Percentiles rank a stretch among this genome's conserved stretches.
phyloP scores from a whole-genome alignment of 2,113 vertebrate genomes.

The Dipodomys stephensi region DNA sequence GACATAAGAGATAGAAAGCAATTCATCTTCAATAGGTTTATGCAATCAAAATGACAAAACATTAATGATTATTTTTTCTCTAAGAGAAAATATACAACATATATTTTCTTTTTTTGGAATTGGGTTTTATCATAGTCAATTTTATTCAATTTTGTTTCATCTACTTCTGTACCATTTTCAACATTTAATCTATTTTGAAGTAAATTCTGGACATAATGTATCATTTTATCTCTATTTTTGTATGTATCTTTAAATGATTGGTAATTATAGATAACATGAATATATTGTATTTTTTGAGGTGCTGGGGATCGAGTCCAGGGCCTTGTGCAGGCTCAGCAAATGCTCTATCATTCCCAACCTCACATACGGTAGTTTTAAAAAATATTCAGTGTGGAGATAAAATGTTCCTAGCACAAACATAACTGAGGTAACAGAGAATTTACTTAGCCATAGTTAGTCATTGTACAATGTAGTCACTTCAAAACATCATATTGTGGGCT shows the following conservation, averaged over 20 bases:
- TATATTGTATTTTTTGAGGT: too few species aligned
- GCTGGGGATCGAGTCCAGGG: too few species aligned
- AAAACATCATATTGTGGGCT: neutral
- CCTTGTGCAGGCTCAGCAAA: too few species aligned
- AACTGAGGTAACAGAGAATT: too few species aligned
- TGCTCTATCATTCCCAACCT: too few species aligned
- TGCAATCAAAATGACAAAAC: slow-evolving; percentile 1
- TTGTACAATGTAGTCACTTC: neutral
- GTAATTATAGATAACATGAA: too few species aligned
- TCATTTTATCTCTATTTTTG: neutral
- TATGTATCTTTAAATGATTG: neutral
- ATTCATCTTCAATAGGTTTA: neutral
- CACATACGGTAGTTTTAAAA: neutral
- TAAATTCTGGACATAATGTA: neutral
- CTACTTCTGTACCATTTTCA: neutral
- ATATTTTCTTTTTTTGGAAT: too few species aligned
- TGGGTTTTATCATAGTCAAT: too few species aligned
- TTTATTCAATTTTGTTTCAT: neutral
- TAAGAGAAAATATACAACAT: neutral
- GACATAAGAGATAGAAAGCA: neutral
- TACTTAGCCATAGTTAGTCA: neutral
- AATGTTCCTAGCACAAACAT: neutral
- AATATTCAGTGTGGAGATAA: neutral
- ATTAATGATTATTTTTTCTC: neutral
- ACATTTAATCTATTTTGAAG: slow-evolving; percentile 30